Percentiles rank a stretch among this genome's conserved stretches.
Evolutionary conservation across 1,140 invertebrate genomes (phyloP).

Genomic region (Drosophila paulistorum): DNA sequence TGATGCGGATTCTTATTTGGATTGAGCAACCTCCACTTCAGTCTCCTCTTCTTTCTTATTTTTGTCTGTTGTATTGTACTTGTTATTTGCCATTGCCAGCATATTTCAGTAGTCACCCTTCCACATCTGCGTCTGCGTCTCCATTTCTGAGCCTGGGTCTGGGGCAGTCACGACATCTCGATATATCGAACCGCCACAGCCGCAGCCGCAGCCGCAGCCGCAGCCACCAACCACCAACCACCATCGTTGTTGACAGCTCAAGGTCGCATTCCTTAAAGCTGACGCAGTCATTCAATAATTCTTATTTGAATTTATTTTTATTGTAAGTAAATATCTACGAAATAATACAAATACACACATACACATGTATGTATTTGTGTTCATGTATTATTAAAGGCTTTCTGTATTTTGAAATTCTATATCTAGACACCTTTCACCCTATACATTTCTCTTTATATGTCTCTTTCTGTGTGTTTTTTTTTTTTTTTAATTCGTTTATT

Average conservation of each 20-base stretch:
- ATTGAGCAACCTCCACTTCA: conserved; percentile 1
- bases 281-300: conserved; percentile 61
- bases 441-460: not conserved
- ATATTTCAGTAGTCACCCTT: conserved; percentile 24
- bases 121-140: not conserved
- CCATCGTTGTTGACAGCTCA: conserved; percentile 46
- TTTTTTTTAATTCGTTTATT: too few relatives aligned
- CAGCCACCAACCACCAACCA: conserved; percentile 2
- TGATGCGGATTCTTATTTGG: conserved; percentile 14
- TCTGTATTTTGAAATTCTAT: not conserved
- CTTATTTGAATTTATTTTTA: conserved; percentile 38
- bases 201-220: too few relatives aligned
- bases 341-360: not conserved
- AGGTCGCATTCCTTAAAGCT: conserved; percentile 56
- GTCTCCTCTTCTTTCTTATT: conserved; percentile 15
- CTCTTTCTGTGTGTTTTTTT: not conserved
- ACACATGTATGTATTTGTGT: not conserved
- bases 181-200: conserved; percentile 24
- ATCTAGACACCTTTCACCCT: not conserved
- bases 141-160: conserved; percentile 15
- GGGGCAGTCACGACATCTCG: conserved; percentile 56
- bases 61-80: conserved; percentile 11
- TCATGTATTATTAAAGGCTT: not conserved
- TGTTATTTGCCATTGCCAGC: conserved; percentile 22
- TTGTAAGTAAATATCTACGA: conserved; percentile 1